Evolutionary conservation across 2,888 invertebrate species (phyloP), one percentile per base, ranked within the genome.

Genomic region (Germaria angustata): DNA sequence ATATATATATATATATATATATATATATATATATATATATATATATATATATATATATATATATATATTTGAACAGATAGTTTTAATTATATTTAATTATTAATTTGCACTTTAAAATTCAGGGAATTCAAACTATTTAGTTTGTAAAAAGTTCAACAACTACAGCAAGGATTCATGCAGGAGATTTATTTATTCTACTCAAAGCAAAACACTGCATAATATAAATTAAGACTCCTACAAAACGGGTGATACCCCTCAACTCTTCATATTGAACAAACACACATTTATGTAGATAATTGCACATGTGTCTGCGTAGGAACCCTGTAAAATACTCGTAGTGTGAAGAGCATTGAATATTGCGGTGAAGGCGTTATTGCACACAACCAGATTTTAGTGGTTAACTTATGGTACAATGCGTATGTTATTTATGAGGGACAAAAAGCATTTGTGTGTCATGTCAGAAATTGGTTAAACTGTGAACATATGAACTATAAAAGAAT

Each of bases 291-390:
- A 15, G 1, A 22, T 39, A 0, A 15, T 0, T 41, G 1, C 15
- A n/a, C 17, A 2, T 22, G 49, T 20, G 2, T 9, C 9, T 51
- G 20, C 13, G n/a, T 59, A 13, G 13, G 5, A 17, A 61, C 44
- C 32, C 57, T 44, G 57, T 66, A 44, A 57, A 46, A 39, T n/a
- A n/a, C n/a, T n/a, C n/a, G 6, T 34, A 44, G 39, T 63, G 22
- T 75, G 71, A 66, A 78, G 76, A 65, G 6, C 51, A 61, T 82
- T 75, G 75, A 66, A 79, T 65, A 71, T 69, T 82, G 84, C 61
- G 80, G 75, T 73, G 68, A 73, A 84, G 85, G 84, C 84, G 84
- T 84, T 84, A 80, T 85, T 84, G 85, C 84, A 81, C 84, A 79
- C 81, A 84, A 80, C 81, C 83, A 81, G 78, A 84, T 85, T 85